Evolutionary conservation across 2,888 invertebrate species (phyloP).

Genomic region (Lumbricus terrestris): DNA sequence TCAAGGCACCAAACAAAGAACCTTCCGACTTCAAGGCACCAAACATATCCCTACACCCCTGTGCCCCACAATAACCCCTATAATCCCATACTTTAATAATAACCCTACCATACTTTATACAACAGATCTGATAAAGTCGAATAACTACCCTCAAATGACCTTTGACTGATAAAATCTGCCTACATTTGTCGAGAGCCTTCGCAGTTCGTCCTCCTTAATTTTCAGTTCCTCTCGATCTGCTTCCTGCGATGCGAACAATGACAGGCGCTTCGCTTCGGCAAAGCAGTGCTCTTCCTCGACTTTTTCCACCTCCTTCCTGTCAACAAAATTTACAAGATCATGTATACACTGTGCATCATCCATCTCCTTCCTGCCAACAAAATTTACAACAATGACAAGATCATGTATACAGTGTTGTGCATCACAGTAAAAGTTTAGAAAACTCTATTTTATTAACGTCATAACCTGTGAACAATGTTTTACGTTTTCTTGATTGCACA

Average conservation of each 20-base stretch:
- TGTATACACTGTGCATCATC: no score
- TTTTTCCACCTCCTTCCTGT: constrained; percentile 45
- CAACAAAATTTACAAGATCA: neutral
- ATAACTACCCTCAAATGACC: neutral
- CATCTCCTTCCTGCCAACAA: constrained; percentile 42
- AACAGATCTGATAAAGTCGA: neutral
- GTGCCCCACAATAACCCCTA: no score
- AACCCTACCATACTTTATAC: neutral
- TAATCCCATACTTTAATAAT: no score
- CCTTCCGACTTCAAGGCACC: no score
- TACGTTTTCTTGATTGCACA: no score
- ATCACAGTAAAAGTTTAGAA: neutral
- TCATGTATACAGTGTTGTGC: neutral
- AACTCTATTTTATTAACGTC: neutral
- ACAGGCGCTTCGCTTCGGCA: constrained; percentile 63
- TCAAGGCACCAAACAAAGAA: no score
- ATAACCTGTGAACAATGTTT: neutral
- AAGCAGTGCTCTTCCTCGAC: constrained; percentile 48
- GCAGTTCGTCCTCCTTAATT: constrained; percentile 43
- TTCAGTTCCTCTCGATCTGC: constrained; percentile 46
- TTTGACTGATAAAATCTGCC: neutral
- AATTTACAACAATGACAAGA: neutral
- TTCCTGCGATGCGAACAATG: constrained; percentile 63
- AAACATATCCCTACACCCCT: no score
- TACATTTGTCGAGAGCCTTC: constrained; percentile 39